phyloP scores from a whole-genome alignment of 1,140 invertebrate genomes.

The Popillia japonica region DNA sequence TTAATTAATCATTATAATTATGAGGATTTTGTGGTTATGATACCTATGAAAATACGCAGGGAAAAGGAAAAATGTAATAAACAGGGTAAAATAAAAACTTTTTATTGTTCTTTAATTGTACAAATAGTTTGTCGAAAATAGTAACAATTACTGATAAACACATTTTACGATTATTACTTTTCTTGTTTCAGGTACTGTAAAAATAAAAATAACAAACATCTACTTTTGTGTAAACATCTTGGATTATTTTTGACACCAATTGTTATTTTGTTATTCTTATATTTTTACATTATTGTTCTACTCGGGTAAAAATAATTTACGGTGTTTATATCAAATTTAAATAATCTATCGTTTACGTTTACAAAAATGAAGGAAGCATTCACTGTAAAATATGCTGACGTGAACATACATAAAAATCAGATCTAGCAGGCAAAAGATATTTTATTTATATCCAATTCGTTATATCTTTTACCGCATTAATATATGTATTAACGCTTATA shows the following conservation, averaged over 20 bases:
- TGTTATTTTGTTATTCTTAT: neutral
- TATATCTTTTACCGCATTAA: too few species aligned
- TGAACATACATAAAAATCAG: too few species aligned
- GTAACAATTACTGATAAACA: neutral
- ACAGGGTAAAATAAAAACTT: neutral
- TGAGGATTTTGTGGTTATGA: neutral
- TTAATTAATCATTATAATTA: neutral
- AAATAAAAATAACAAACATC: slow-evolving; percentile 20
- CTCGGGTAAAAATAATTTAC: slow-evolving; percentile 9
- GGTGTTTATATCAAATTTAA: neutral
- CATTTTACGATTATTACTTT: neutral
- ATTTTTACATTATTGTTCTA: slow-evolving; percentile 25
- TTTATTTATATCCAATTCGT: too few species aligned
- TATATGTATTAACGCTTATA: too few species aligned
- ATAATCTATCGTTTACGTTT: too few species aligned
- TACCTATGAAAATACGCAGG: neutral
- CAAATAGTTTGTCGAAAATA: slow-evolving; percentile 3
- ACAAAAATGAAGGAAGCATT: too few species aligned
- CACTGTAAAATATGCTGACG: neutral
- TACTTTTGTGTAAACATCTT: neutral
- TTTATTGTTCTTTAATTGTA: slow-evolving; percentile 6
- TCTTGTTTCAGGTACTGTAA: slow-evolving; percentile 7
- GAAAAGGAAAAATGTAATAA: neutral
- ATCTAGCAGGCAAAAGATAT: too few species aligned
- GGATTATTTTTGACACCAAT: neutral